Base-by-base conservation (phyloP, 2,888 invertebrate species). In the Sipha maydis region DNA sequence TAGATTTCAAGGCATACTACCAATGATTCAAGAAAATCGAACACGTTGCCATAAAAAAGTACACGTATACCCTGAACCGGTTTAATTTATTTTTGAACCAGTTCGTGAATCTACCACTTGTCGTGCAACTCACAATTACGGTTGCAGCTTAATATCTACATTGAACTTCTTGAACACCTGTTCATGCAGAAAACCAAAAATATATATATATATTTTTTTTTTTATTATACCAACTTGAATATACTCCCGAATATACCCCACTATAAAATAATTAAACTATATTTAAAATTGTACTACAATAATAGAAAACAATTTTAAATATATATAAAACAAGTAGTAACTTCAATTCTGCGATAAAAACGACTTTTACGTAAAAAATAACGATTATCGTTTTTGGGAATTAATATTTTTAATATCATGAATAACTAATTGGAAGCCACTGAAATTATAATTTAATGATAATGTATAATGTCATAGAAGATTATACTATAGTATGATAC, bases 61-160 rank as follows among this genome's bases (percentile, higher is more conserved):
- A 88, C 80, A 82, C 75, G 80, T 88, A 80, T 82, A 82, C 38
- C 38, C 67, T 61, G 31, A 82, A 88, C 88, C 88, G 82, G 88
- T 88, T 88, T 88, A 82, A 80, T 88, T 80, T 82, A 82, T 88
- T 88, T 88, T 88, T 76, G 82, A 88, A 88, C 88, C 82, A 88
- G 88, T 88, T 88, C 48, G 75, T 88, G 88, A 86, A 86, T 86
- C 80, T 73, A 86, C 86, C 88, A 82, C 82, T 73, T 88, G 75
- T 75, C 61, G 75, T 82, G 41, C 88, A 34, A 82, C 61, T 88
- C 75, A 61, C 67, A 56, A 88, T 88, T 88, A 88, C 34, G 41
- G 34, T 56, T 82, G 88, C 61, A 76, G 76, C 82, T 82, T 75
- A 82, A 88, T 80, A 25, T 82, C 85, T 82, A 88, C 73, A 73